Evolutionary conservation across 2,113 vertebrate genomes (phyloP).

Genomic region (Anseranas semipalmata): DNA sequence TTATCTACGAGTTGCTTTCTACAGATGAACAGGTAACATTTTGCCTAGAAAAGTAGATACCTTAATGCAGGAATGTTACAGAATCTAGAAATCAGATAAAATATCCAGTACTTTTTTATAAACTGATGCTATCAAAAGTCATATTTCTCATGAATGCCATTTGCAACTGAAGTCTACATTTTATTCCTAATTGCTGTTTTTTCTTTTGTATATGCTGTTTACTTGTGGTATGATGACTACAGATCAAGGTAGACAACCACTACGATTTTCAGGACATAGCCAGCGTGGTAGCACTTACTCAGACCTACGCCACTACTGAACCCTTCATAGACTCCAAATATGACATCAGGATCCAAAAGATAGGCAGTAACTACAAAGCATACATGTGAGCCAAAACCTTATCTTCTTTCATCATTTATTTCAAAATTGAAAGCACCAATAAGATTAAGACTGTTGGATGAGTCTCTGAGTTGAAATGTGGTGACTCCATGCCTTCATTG

Average conservation of each 20-base stretch:
- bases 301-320: constrained; percentile 97
- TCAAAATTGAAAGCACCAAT: background rate
- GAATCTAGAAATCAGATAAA: background rate
- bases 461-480: background rate
- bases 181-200: constrained; percentile 35
- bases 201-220: constrained; percentile 44
- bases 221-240: constrained; percentile 24
- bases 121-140: background rate
- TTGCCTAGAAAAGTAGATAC: background rate
- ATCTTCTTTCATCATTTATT: constrained; percentile 18
- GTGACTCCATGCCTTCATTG: background rate
- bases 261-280: constrained; percentile 99
- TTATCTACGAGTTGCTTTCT: background rate
- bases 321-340: constrained; percentile 98
- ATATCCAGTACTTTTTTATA: background rate
- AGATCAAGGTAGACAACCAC: constrained; percentile 98
- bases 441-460: background rate
- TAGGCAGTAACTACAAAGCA: constrained; percentile 95
- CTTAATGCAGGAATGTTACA: background rate
- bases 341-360: constrained; percentile 98
- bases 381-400: constrained; percentile 89
- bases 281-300: constrained; percentile 97
- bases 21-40: background rate
- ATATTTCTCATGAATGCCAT: background rate
- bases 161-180: background rate